These are phyloP conservation scores for Eidolon helvum DNA, from an alignment of 2,113 vertebrate species.

Conservation along the genomic window DNA sequence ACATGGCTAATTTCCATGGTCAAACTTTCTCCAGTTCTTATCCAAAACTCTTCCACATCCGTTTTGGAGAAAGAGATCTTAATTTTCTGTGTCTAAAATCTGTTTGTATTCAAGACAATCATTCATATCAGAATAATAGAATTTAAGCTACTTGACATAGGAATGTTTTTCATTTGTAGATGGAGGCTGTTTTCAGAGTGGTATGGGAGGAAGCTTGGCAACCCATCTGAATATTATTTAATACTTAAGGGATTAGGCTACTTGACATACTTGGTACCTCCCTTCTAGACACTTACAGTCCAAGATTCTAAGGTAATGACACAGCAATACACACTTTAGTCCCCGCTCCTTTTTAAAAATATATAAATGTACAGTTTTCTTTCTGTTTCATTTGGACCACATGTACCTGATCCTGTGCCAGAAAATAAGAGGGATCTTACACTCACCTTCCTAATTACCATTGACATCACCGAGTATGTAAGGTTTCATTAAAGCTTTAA, in stretches of 20 bases:
- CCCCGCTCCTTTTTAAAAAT: not conserved
- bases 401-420: slow-evolving; percentile 21
- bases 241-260: slow-evolving; percentile 74
- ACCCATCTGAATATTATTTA: slow-evolving; percentile 63
- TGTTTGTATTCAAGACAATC: slow-evolving; percentile 72
- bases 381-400: slow-evolving; percentile 58
- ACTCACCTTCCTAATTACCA: slow-evolving; percentile 33
- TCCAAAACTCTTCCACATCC: slow-evolving; percentile 57
- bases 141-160: slow-evolving; percentile 63
- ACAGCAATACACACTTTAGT: slow-evolving; percentile 37
- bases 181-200: slow-evolving; percentile 23
- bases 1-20: slow-evolving; percentile 38
- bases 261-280: slow-evolving; percentile 60
- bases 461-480: slow-evolving; percentile 23
- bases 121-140: slow-evolving; percentile 66
- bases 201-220: slow-evolving; percentile 60
- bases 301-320: slow-evolving; percentile 68
- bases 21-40: slow-evolving; percentile 41
- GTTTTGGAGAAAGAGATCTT: slow-evolving; percentile 49
- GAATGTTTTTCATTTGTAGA: slow-evolving; percentile 57
- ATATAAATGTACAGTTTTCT: slow-evolving; percentile 36
- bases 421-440: slow-evolving; percentile 32
- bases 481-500: slow-evolving; percentile 43
- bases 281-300: slow-evolving; percentile 58
- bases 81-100: slow-evolving; percentile 63